phyloP scores from a whole-genome alignment of 37 sponge, comb jelly and placozoan genomes.

The Eunapius fragilis region DNA sequence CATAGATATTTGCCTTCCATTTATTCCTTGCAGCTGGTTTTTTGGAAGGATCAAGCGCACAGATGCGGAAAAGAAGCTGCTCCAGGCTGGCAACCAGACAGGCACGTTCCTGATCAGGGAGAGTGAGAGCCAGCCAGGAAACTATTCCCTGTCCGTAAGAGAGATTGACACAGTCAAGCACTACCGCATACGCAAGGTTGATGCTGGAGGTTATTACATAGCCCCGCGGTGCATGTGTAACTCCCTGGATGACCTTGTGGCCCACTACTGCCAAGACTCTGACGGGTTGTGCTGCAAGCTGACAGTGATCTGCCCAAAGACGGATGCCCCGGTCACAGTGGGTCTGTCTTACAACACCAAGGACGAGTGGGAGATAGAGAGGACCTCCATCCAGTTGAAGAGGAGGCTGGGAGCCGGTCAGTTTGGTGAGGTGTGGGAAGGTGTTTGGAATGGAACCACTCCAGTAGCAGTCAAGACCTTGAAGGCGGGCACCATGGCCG shows the following conservation, averaged over 20 bases:
- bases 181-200: slow-evolving; percentile 86
- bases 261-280: slow-evolving; percentile 68
- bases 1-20: neutral
- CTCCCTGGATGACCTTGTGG: slow-evolving; percentile 77
- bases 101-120: slow-evolving; percentile 91
- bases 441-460: slow-evolving; percentile 79
- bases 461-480: slow-evolving; percentile 90
- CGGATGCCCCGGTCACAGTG: slow-evolving; percentile 68
- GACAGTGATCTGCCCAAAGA: slow-evolving; percentile 76
- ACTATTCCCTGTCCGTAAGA: slow-evolving; percentile 84
- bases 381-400: slow-evolving; percentile 61
- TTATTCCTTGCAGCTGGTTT: slow-evolving; percentile 63
- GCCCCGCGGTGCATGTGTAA: slow-evolving; percentile 87
- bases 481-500: slow-evolving; percentile 82
- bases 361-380: slow-evolving; percentile 94
- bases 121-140: slow-evolving; percentile 93
- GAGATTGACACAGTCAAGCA: slow-evolving; percentile 91
- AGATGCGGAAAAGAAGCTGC: slow-evolving; percentile 93
- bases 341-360: slow-evolving; percentile 89
- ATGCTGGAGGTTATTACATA: slow-evolving; percentile 89
- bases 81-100: slow-evolving; percentile 53
- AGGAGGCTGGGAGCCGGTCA: slow-evolving; percentile 76
- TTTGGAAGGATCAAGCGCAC: slow-evolving; percentile 84
- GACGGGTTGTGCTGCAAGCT: slow-evolving; percentile 87
- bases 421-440: slow-evolving; percentile 91